Evolutionary conservation across 2,113 vertebrate species (phyloP), one percentile per base, ranked within the genome.

Genomic region (Myotis yumanensis): DNA sequence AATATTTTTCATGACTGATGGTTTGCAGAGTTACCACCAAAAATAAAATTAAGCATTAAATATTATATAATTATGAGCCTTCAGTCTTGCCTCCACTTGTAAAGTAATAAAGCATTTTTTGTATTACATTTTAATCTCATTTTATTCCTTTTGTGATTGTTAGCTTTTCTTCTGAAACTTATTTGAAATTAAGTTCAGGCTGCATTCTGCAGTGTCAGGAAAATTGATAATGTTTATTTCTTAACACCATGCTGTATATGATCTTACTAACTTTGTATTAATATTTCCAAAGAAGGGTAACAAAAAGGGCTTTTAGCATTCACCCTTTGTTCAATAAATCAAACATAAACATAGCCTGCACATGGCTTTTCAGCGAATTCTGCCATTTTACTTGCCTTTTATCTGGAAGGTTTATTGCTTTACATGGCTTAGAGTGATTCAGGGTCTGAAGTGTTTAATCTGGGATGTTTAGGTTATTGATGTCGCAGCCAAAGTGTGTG

Each of bases 301-400:
- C 87, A 88, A 93, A 91, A 87, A 46, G 91, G 48, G 79, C 93
- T 98, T 98, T 98, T 97, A 97, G 94, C 97, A 95, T 96, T 90
- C 57, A 95, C 88, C 64, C 64, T 96, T 94, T 77, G 87, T 86
- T 87, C 76, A 94, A 95, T 97, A 95, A 97, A 97, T 97, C 96
- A 97, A 71, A 77, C 57, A 57, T 79, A 94, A 91, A 91, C 85
- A 89, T 84, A 37, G 51, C 77, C 15, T 94, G 57, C 83, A 91
- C 35, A 89, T 94, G 80, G 59, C 59, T 97, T 96, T 96, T 86
- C 81, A 76, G 72, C 15, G 7, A 95, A 89, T 89, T 91, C 89
- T 96, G 94, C 54, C 62, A 72, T 90, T 96, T 95, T 94, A 83
- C 95, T 95, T 96, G 76, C 84, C 89, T 96, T 97, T 96, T 95